These are phyloP conservation scores for Styela plicata DNA, from an alignment of 23 tunicate species.

Conservation along the genomic window DNA sequence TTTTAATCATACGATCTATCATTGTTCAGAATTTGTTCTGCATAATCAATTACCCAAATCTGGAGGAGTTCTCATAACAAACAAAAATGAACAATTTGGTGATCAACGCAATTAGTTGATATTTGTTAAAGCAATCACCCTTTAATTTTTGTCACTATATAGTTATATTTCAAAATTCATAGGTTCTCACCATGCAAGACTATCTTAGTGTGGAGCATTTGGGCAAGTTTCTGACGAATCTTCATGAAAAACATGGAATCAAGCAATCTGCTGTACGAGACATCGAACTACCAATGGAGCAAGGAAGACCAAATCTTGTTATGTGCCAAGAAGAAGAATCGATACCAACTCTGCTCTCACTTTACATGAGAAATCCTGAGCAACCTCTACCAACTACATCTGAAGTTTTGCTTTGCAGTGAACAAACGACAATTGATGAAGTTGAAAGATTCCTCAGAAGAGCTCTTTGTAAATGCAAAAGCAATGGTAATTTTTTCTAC, in stretches of 20 bases:
- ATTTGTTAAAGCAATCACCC: too few species aligned
- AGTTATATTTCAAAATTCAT: neutral
- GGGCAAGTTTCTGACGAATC: constrained; percentile 34
- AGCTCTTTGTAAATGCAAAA: constrained; percentile 23
- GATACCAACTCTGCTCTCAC: constrained; percentile 25
- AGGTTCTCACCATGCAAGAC: constrained; percentile 39
- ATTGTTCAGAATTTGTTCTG: too few species aligned
- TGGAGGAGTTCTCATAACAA: too few species aligned
- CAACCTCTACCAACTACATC: constrained; percentile 39
- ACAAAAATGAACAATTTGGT: too few species aligned
- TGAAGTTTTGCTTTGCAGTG: constrained; percentile 44
- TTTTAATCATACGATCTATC: too few species aligned
- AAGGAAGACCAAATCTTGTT: constrained; percentile 41
- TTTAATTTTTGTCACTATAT: too few species aligned
- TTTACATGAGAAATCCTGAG: constrained; percentile 30
- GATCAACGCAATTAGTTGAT: too few species aligned
- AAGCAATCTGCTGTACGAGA: neutral
- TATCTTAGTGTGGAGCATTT: constrained; percentile 42
- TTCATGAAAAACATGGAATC: neutral
- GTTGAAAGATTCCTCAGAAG: constrained; percentile 44
- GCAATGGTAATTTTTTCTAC: neutral
- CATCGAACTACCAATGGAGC: neutral
- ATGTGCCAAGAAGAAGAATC: constrained; percentile 21
- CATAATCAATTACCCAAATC: too few species aligned
- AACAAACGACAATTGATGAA: constrained; percentile 36